These are phyloP conservation scores for Dinoponera quadriceps DNA, from an alignment of 1,140 invertebrate genomes.

Conservation along the genomic window DNA sequence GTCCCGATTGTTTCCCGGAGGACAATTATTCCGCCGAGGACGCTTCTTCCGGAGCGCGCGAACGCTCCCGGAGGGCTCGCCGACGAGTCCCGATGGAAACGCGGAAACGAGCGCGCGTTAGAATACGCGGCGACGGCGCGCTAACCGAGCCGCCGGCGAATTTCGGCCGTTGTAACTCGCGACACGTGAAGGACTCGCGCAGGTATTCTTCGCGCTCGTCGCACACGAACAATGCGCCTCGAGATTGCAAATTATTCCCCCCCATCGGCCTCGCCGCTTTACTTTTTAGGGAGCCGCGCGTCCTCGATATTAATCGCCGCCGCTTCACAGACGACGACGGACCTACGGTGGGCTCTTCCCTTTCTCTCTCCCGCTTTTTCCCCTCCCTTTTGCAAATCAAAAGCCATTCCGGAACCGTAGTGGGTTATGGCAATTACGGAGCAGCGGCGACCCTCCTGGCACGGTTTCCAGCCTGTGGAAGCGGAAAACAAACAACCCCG, in stretches of 20 bases:
- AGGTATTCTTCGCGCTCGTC: not conserved
- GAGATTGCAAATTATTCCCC: too few relatives aligned
- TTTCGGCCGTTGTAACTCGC: slow-evolving; percentile 7
- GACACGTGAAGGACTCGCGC: not conserved
- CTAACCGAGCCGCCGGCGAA: slow-evolving; percentile 27
- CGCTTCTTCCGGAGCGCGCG: slow-evolving; percentile 14
- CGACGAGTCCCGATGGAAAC: too few relatives aligned
- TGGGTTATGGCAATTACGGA: slow-evolving; percentile 21
- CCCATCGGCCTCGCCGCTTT: not conserved
- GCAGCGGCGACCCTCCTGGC: not conserved
- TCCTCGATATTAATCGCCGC: too few relatives aligned
- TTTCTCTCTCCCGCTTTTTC: not conserved
- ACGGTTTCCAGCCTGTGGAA: slow-evolving; percentile 25
- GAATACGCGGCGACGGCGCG: not conserved
- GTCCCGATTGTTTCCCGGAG: slow-evolving; percentile 44
- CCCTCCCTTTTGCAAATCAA: not conserved
- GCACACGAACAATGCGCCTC: not conserved
- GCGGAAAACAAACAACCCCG: slow-evolving; percentile 44
- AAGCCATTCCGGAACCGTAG: not conserved
- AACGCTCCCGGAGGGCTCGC: too few relatives aligned
- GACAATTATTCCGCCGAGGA: slow-evolving; percentile 36
- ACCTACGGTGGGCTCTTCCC: too few relatives aligned
- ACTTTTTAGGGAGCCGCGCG: not conserved
- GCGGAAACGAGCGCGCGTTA: slow-evolving; percentile 21
- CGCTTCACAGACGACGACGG: too few relatives aligned